Evolutionary conservation across 2,797 vertebrate species (phyloP), one percentile per base, ranked within the genome.

Genomic region (Eospalax fontanierii): DNA sequence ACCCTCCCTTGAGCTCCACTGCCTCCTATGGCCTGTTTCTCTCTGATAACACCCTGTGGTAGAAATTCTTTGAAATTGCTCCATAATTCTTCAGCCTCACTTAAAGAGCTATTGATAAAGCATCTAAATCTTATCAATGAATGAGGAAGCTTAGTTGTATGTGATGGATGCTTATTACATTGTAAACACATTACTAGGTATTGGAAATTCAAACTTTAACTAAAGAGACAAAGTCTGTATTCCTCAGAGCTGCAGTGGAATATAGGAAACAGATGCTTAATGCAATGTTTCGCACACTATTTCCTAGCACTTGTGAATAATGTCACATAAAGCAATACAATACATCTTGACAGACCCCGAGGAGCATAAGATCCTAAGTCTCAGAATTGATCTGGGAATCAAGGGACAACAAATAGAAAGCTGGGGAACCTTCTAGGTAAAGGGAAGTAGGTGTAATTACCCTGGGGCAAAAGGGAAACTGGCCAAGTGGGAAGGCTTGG

Each of bases 101-200:
- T 92, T 63, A 85, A 79, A 40, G 22, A 89, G 11, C 35, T 81
- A 84, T 85, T 79, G 71, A 88, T 15, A 79, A 33, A 84, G 35
- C 18, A 90, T 74, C 57, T 81, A 94, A 43, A 73, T 84, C 87
- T 40, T 89, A 90, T 50, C 57, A 46, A 70, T 54, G 22, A 91
- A 76, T 94, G 76, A 89, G 93, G 26, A 80, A 40, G 10, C 15
- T 76, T 71, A 89, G 7, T 78, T 93, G 19, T 28, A 33, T 73
- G 38, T 43, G 35, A 12, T 43, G 38, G 43, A 71, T 50, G 35
- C 5, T 92, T 82, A 80, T 80, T 88, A 61, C 43, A 28, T 76
- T 70, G 7, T 59, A 84, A 30, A 63, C 35, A 80, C 28, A 83
- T 91, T 76, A 59, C 9, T 50, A 86, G 28, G n/a, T 24, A 18